These are phyloP conservation scores for Loripinus fragilis DNA, from an alignment of 2,888 invertebrate species.

Conservation along the genomic window DNA sequence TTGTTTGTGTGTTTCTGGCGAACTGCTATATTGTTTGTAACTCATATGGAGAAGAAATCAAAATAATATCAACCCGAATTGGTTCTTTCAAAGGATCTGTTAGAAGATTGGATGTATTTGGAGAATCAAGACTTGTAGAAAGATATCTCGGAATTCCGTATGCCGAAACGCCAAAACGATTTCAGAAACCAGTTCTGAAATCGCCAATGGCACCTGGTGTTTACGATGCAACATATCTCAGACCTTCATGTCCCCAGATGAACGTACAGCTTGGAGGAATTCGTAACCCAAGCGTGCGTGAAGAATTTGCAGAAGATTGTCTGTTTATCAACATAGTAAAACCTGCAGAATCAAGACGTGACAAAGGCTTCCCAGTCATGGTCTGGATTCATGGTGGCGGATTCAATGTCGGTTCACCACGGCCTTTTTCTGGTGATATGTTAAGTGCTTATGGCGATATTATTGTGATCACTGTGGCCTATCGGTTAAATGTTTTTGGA, in stretches of 20 bases:
- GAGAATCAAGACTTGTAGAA: not conserved
- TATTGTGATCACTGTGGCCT: not conserved
- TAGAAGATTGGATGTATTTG: not conserved
- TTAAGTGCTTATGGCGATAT: conserved; percentile 1
- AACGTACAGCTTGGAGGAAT: not conserved
- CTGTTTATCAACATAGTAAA: too few species aligned
- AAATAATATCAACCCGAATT: not conserved
- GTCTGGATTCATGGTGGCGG: conserved; percentile 13
- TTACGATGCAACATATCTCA: not conserved
- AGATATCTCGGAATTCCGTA: conserved; percentile 9
- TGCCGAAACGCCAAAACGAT: conserved; percentile 16
- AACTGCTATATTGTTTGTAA: too few species aligned
- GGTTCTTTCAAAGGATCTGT: conserved; percentile 7
- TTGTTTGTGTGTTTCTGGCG: not conserved
- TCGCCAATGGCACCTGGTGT: not conserved
- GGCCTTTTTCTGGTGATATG: too few species aligned
- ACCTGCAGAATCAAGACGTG: not conserved
- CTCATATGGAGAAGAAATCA: not conserved
- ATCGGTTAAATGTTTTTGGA: not conserved
- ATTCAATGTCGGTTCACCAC: not conserved
- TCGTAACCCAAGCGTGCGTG: not conserved
- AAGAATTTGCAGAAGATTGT: conserved; percentile 7
- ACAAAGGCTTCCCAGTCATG: not conserved
- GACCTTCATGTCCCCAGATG: not conserved
- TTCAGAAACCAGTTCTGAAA: conserved; percentile 10